phyloP scores from a whole-genome alignment of 92 coral and sea anemone genomes.

The Anthopleura xanthogrammica region DNA sequence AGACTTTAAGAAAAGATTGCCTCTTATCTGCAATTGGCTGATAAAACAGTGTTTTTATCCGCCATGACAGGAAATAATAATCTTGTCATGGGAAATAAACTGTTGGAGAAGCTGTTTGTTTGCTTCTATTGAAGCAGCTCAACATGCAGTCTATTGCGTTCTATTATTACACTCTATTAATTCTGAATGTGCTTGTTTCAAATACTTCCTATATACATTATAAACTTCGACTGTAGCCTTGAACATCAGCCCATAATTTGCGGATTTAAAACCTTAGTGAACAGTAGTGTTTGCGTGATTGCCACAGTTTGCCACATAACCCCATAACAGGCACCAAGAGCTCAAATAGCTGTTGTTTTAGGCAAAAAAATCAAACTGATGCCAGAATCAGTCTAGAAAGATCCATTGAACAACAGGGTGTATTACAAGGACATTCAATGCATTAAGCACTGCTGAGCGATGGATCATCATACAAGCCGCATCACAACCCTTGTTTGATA shows the following conservation, averaged over 20 bases:
- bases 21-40: neutral
- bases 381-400: neutral
- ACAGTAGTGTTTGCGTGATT: too few relatives aligned
- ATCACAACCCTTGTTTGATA: neutral
- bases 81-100: constrained; percentile 1
- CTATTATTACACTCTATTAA: neutral
- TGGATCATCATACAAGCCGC: too few relatives aligned
- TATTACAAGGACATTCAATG: neutral
- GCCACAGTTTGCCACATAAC: too few relatives aligned
- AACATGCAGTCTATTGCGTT: neutral
- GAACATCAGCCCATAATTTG: neutral
- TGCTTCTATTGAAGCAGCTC: neutral
- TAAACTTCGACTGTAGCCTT: neutral
- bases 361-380: neutral
- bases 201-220: neutral
- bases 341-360: neutral
- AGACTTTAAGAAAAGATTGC: constrained; percentile 4
- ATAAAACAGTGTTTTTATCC: neutral
- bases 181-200: too few relatives aligned
- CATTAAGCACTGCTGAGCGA: too few relatives aligned
- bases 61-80: neutral
- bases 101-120: neutral
- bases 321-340: too few relatives aligned
- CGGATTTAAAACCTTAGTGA: too few relatives aligned
- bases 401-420: neutral